Conservation (phyloP, 1,140 invertebrate species). For the Sipha flava region DNA sequence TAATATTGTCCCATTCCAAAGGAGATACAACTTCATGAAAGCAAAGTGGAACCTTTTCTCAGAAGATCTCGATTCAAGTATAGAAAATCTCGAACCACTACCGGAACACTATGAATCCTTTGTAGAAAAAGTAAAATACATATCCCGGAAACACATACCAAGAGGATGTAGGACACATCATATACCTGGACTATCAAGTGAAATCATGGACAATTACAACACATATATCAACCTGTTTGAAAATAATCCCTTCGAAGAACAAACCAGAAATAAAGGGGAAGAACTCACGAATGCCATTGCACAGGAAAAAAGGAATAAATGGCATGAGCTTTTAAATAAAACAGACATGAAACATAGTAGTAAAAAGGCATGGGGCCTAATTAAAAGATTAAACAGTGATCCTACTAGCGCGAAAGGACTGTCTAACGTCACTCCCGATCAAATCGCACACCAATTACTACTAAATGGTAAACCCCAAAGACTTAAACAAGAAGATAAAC, state of each 20-base stretch:
- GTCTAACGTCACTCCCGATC: background rate
- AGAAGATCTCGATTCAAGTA: background rate
- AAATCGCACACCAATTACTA: background rate
- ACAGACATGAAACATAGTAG: slow-evolving; percentile 19
- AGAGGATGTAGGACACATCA: slow-evolving; percentile 20
- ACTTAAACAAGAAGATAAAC: background rate
- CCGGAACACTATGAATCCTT: slow-evolving; percentile 1
- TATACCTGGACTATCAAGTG: slow-evolving; percentile 9
- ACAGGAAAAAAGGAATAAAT: background rate
- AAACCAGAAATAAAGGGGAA: background rate
- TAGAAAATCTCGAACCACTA: background rate
- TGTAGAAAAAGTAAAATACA: background rate
- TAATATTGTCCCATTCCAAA: slow-evolving; percentile 20
- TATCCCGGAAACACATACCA: slow-evolving; percentile 6
- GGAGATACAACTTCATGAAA: slow-evolving; percentile 20
- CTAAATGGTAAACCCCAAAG: background rate
- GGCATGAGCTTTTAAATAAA: background rate
- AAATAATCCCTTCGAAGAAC: background rate
- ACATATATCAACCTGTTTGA: background rate
- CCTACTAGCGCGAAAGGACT: background rate
- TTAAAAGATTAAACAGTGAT: background rate
- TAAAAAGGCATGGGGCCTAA: slow-evolving; percentile 2
- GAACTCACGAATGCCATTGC: background rate
- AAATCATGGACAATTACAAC: background rate
- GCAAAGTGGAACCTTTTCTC: slow-evolving; percentile 1